These are phyloP conservation scores for Minunthozetes semirufus DNA, from an alignment of 2,888 invertebrate genomes.

Conservation along the genomic window DNA sequence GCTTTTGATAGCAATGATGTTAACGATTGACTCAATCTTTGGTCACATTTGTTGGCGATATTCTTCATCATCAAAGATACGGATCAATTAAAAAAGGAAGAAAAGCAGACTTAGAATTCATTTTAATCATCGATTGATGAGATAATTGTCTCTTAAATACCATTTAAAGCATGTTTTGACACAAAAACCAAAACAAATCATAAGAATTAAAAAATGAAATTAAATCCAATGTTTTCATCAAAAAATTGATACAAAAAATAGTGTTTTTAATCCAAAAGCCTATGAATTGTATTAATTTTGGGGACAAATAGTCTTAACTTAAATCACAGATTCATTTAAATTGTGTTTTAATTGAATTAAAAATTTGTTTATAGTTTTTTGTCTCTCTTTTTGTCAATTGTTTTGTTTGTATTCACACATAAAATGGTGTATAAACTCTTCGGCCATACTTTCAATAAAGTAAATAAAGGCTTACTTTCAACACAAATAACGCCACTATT, in stretches of 20 bases:
- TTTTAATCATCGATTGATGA: neutral
- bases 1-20: neutral
- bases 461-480: neutral
- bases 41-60: neutral
- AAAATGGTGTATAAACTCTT: neutral
- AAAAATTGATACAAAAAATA: too few species aligned
- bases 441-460: neutral
- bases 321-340: neutral
- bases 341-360: neutral
- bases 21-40: neutral
- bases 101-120: too few species aligned
- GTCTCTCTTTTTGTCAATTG: neutral
- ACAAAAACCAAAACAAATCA: neutral
- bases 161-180: neutral
- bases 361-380: too few species aligned
- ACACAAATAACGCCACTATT: neutral
- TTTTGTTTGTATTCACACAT: neutral
- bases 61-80: neutral
- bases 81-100: too few species aligned
- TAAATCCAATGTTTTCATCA: too few species aligned
- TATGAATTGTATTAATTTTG: too few species aligned
- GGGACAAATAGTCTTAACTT: neutral
- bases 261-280: too few species aligned
- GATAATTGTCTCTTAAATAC: neutral
- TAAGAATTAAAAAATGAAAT: neutral